A percentile compares a stretch with the other conserved stretches of the same genome.
phyloP scores from a whole-genome alignment of 2,888 invertebrate genomes.

The Crioceris asparagi region DNA sequence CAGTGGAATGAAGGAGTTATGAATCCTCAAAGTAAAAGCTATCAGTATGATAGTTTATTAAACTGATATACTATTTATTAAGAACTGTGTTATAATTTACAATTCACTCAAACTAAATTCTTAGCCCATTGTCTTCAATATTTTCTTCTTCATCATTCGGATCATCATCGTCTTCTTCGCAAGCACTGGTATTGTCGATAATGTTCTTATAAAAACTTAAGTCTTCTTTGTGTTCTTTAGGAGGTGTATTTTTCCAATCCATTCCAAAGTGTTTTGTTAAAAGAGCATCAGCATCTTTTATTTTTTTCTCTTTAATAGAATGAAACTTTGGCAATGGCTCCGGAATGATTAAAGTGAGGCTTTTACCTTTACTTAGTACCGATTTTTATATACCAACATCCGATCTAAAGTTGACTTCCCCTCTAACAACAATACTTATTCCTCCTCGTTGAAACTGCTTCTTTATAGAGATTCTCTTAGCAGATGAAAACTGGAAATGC shows the following conservation, averaged over 20 bases:
- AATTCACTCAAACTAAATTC: too few relatives aligned
- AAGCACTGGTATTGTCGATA: too few relatives aligned
- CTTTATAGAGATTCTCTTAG: conserved; percentile 6
- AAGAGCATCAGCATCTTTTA: neutral
- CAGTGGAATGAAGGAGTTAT: too few relatives aligned
- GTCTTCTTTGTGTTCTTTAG: neutral
- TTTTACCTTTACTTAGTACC: conserved; percentile 1
- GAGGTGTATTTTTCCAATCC: too few relatives aligned
- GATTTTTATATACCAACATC: neutral
- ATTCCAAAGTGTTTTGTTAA: neutral
- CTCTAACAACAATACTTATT: conserved; percentile 2
- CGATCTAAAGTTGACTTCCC: conserved; percentile 1
- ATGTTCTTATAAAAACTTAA: neutral
- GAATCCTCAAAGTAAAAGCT: too few relatives aligned
- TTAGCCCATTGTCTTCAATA: too few relatives aligned
- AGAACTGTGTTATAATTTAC: too few relatives aligned
- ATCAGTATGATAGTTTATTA: too few relatives aligned
- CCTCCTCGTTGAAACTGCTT: too few relatives aligned
- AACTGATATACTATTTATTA: too few relatives aligned
- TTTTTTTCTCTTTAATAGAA: neutral
- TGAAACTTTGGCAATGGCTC: neutral
- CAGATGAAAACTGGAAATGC: conserved; percentile 8
- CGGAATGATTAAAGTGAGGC: neutral
- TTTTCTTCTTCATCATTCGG: neutral
- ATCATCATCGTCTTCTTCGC: conserved; percentile 1